A percentile compares a stretch with the other conserved stretches of the same genome.
These are phyloP conservation scores for Chydorus sphaericus DNA, from an alignment of 2,888 invertebrate genomes.

Conservation along the genomic window DNA sequence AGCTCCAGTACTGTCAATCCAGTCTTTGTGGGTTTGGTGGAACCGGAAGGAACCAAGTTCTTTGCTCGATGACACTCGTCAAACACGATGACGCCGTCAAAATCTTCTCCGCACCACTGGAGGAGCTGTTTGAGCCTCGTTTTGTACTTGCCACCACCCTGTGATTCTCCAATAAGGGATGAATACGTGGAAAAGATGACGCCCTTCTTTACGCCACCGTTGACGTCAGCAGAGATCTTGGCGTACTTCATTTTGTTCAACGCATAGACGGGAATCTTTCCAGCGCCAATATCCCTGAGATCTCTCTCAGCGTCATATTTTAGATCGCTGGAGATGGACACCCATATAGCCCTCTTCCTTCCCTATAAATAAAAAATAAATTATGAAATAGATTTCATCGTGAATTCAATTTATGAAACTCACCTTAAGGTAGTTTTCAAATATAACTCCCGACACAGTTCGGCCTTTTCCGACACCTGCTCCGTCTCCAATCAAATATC, in stretches of 20 bases:
- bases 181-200: constrained; percentile 98
- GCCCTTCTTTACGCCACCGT: constrained; percentile 84
- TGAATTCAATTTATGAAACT: neutral
- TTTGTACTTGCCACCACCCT: constrained; percentile 66
- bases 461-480: constrained; percentile 13
- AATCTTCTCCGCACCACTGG: constrained; percentile 96
- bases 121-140: constrained; percentile 90
- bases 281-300: constrained; percentile 85
- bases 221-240: constrained; percentile 84
- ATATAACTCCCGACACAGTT: constrained; percentile 41
- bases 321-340: constrained; percentile 95
- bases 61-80: constrained; percentile 99
- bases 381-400: neutral
- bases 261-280: constrained; percentile 68
- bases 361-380: too few relatives aligned
- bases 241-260: constrained; percentile 94
- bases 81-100: constrained; percentile 89
- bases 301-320: constrained; percentile 97
- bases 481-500: constrained; percentile 67
- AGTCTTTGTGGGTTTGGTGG: constrained; percentile 95
- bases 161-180: constrained; percentile 90
- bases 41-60: constrained; percentile 91
- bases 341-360: constrained; percentile 92
- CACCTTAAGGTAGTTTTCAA: constrained; percentile 86
- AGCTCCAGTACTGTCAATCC: constrained; percentile 86